Evolutionary conservation across 2,888 invertebrate genomes (phyloP).

Genomic region (Maniola hyperantus): DNA sequence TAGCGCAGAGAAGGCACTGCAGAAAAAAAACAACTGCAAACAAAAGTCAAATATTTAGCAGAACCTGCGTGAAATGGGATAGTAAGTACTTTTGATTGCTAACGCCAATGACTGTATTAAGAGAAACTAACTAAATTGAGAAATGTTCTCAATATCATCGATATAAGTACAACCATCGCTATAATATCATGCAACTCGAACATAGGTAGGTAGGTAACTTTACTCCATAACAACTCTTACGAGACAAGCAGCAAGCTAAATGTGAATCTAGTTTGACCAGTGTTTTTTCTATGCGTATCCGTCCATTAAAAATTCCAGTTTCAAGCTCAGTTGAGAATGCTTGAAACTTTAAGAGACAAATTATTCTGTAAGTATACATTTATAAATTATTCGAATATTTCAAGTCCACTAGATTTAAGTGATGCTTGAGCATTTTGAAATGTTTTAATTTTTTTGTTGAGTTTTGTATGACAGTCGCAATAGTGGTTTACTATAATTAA

Average conservation of each 20-base stretch:
- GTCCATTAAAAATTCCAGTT: slow-evolving; percentile 31
- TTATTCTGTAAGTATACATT: slow-evolving; percentile 11
- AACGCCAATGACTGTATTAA: not conserved
- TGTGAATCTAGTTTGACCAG: slow-evolving; percentile 29
- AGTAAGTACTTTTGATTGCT: not conserved
- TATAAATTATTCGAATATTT: slow-evolving; percentile 6
- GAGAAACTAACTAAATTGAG: not conserved
- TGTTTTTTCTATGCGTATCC: slow-evolving; percentile 28
- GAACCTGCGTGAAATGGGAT: not conserved
- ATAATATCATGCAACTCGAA: not conserved
- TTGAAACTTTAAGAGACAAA: slow-evolving; percentile 13
- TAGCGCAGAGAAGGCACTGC: not conserved
- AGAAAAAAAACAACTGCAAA: not conserved
- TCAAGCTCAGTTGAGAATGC: slow-evolving; percentile 21
- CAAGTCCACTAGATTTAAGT: not conserved
- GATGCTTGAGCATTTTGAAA: not conserved
- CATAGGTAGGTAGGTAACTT: not conserved
- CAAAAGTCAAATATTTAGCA: not conserved
- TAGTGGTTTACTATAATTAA: too few relatives aligned
- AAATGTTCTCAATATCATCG: not conserved
- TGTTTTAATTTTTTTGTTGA: slow-evolving; percentile 3
- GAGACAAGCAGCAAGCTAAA: slow-evolving; percentile 13
- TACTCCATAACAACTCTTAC: slow-evolving; percentile 10
- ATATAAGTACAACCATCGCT: not conserved
- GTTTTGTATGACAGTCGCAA: too few relatives aligned